Conservation (phyloP, 2,113 vertebrate genomes). For the Podilymbus podiceps region DNA sequence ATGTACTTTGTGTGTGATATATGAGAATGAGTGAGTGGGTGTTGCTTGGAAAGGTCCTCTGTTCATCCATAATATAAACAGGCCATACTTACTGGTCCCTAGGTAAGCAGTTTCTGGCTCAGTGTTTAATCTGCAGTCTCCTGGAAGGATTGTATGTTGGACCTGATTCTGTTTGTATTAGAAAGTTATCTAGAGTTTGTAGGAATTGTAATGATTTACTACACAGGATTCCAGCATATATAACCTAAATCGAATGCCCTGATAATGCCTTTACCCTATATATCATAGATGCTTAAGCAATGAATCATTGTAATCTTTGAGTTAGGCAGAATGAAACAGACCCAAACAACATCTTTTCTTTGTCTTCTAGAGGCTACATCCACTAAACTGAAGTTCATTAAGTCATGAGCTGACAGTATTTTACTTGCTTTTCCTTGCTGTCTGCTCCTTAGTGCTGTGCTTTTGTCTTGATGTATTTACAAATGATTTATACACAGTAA, state of each 20-base stretch:
- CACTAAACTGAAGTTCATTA: not conserved
- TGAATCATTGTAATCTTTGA: constrained; percentile 6
- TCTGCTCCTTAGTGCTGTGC: not conserved
- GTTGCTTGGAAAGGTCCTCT: constrained; percentile 14
- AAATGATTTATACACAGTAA: not conserved
- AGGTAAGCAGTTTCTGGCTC: constrained; percentile 6
- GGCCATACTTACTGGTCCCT: not conserved
- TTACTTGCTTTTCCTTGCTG: not conserved
- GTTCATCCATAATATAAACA: constrained; percentile 7
- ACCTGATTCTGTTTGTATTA: constrained; percentile 6
- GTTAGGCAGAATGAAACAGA: not conserved
- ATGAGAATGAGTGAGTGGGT: constrained; percentile 28
- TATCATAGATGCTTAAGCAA: not conserved
- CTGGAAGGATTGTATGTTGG: constrained; percentile 4
- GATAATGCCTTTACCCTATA: not conserved
- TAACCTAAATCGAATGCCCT: not conserved
- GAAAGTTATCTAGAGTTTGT: constrained; percentile 28
- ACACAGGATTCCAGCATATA: not conserved
- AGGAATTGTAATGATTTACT: constrained; percentile 12
- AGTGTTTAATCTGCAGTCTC: not conserved
- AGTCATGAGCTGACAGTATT: not conserved
- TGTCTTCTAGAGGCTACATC: not conserved
- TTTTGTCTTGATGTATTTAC: not conserved
- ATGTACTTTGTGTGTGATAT: not conserved
- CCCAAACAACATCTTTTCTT: not conserved